Base-by-base conservation (phyloP, 92 coral and sea anemone genomes). In the Pocillopora meandrina region DNA sequence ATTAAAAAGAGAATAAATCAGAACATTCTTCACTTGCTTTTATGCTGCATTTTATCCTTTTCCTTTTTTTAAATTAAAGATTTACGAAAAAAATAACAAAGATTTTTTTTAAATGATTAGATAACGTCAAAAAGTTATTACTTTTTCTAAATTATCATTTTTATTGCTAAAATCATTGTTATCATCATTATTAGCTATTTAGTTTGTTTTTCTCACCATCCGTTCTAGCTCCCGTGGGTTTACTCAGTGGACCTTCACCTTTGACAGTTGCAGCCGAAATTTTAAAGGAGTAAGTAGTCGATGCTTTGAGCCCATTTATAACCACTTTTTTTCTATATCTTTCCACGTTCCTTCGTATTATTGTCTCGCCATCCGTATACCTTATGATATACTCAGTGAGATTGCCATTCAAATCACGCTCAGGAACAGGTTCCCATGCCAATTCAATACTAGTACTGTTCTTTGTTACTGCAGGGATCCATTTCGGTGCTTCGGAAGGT, bases 401-500 rank as follows among this genome's bases (percentile, higher is more conserved):
- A 49, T 52, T 67, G 16, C 75, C 83, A 65, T 67, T 19, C 17
- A n/a, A 19, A 9, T 11, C 7, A 0, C 16, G 13, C 60, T 52
- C 16, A 56, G 83, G 74, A 79, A 79, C 83, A 79, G 61, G 34
- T 12, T 65, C 13, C 83, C 83, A 79, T 21, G 13, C 12, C 74
- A 79, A 60, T 6, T 49, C n/a, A n/a, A 79, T 55, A 17, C 47
- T 79, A 14, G 73, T 64, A 20, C 61, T 65, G 74, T 47, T 64
- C 42, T 42, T 2, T 42, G 7, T 0, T 0, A 0, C 52, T 3
- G 7, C 52, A 7, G 52, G 0, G 52, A 3, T 42, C 0, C 4
- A 0, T 7, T 42, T 5, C 52, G 52, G 52, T 42, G 52, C 52
- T 5, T 0, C 7, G 52, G 52, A 42, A 42, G 52, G 52, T 42